A percentile compares a stretch with the other conserved stretches of the same genome.
phyloP scores from a whole-genome alignment of 2,888 invertebrate genomes.

The Linnaemya vulpina region DNA sequence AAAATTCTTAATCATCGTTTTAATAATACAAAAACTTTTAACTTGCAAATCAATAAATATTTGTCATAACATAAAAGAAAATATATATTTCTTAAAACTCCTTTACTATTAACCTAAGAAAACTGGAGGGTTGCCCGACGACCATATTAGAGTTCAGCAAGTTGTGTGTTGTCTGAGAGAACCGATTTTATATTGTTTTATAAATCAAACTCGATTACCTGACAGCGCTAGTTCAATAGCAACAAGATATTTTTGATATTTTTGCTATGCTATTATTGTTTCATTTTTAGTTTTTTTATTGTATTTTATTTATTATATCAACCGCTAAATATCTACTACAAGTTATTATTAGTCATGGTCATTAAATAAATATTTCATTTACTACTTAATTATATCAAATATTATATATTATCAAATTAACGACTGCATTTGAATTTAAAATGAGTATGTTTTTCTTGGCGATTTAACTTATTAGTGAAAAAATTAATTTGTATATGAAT shows the following conservation, averaged over 20 bases:
- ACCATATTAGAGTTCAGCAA: no score
- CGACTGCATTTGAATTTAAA: conserved; percentile 52
- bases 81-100: no score
- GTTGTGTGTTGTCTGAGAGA: no score
- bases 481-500: conserved; percentile 21
- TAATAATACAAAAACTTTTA: no score
- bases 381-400: conserved; percentile 26
- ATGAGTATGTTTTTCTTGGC: background rate
- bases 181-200: no score
- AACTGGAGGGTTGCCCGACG: no score
- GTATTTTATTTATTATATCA: background rate
- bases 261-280: background rate
- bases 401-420: conserved; percentile 46
- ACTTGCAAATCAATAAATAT: no score
- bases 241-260: background rate
- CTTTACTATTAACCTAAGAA: no score
- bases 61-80: no score
- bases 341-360: conserved; percentile 51
- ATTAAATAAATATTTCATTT: conserved; percentile 14
- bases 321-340: conserved; percentile 24
- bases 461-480: conserved; percentile 15
- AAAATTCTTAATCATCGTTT: no score
- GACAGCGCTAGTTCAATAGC: background rate
- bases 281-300: background rate
- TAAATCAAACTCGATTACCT: background rate